Evolutionary conservation across 2,888 invertebrate genomes (phyloP).

Genomic region (Platerodrilus igneus): DNA sequence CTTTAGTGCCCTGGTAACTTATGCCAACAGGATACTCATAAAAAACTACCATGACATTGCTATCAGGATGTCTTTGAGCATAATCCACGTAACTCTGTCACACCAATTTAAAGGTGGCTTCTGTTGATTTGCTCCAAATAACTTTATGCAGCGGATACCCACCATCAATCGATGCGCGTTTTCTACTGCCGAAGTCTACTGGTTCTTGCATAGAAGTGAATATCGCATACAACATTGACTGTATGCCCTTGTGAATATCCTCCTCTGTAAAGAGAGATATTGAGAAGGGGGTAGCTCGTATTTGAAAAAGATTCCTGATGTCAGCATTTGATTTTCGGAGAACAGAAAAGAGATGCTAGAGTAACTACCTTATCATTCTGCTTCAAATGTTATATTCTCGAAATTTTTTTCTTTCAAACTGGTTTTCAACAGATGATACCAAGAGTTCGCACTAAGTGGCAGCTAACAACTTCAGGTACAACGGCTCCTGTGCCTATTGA

Average conservation of each 20-base stretch:
- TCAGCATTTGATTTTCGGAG: conserved; percentile 13
- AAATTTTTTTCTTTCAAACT: conserved; percentile 12
- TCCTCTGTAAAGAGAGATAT: conserved; percentile 17
- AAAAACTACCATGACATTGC: conserved; percentile 17
- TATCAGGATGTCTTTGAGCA: conserved; percentile 13
- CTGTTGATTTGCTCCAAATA: conserved; percentile 1
- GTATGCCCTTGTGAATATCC: conserved; percentile 21
- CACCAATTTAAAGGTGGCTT: conserved; percentile 6
- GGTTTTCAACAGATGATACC: too few species aligned
- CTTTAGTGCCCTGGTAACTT: conserved; percentile 17
- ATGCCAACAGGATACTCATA: conserved; percentile 15
- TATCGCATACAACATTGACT: conserved; percentile 10
- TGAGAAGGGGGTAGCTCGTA: conserved; percentile 25
- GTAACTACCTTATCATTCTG: conserved; percentile 5
- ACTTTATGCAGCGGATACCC: conserved; percentile 9
- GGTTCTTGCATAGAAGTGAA: conserved; percentile 2
- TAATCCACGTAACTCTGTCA: conserved; percentile 9
- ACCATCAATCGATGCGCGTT: conserved; percentile 14
- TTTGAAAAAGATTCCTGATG: conserved; percentile 16
- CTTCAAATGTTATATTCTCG: conserved; percentile 5
- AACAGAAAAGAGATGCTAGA: conserved; percentile 9
- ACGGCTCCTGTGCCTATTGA: conserved; percentile 19
- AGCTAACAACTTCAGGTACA: conserved; percentile 17
- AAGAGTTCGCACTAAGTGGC: too few species aligned
- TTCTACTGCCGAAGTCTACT: conserved; percentile 1